Percentiles rank a stretch among this genome's conserved stretches.
phyloP scores from a whole-genome alignment of 1,140 invertebrate genomes.

The Heliconius melpomene region DNA sequence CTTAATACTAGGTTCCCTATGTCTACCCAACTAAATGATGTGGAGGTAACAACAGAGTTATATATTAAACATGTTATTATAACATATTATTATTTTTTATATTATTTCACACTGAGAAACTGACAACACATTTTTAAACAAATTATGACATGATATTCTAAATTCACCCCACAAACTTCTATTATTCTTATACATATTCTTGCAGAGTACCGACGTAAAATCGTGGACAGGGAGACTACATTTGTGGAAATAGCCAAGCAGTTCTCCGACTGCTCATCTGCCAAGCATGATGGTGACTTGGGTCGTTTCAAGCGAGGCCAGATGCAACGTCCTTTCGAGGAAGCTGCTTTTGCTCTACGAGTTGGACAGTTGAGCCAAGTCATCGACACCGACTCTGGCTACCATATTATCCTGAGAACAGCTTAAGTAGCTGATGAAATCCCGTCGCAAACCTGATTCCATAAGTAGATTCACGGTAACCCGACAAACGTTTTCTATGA shows the following conservation, averaged over 20 bases:
- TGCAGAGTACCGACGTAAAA: conserved; percentile 89
- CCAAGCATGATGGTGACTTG: conserved; percentile 94
- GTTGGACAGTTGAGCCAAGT: conserved; percentile 94
- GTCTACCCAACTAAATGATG: too few species aligned
- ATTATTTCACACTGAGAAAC: too few species aligned
- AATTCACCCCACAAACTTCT: too few species aligned
- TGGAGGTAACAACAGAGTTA: too few species aligned
- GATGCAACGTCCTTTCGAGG: conserved; percentile 98
- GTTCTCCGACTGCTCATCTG: conserved; percentile 97
- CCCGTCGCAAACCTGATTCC: neutral
- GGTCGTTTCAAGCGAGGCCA: conserved; percentile 92
- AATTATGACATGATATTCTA: too few species aligned
- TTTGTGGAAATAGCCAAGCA: conserved; percentile 93
- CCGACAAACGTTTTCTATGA: too few species aligned
- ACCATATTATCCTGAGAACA: conserved; percentile 96
- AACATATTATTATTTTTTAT: too few species aligned
- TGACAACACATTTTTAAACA: too few species aligned
- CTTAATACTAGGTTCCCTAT: too few species aligned
- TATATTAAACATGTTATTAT: too few species aligned
- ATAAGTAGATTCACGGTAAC: neutral
- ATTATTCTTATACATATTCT: conserved; percentile 18
- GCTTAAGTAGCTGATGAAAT: conserved; percentile 81
- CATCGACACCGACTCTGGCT: conserved; percentile 95
- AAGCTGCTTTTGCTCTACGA: conserved; percentile 94
- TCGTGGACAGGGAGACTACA: conserved; percentile 87